Conservation (phyloP, 1,140 invertebrate species). For the Hyles vespertilio region DNA sequence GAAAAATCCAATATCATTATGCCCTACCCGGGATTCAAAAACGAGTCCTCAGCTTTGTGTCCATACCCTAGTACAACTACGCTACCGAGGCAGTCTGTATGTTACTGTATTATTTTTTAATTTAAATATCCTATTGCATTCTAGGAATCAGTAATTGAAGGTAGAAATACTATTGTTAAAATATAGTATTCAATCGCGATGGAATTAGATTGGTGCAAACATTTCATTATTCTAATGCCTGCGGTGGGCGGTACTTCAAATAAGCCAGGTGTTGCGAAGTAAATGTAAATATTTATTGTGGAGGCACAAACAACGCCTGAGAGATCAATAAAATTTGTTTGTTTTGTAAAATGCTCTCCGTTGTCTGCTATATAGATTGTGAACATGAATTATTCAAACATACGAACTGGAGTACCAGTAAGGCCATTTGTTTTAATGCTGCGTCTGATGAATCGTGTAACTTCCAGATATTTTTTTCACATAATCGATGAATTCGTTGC, state of each 20-base stretch:
- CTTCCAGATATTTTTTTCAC: constrained; percentile 28
- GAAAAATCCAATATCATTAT: too few relatives aligned
- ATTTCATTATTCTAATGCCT: constrained; percentile 66
- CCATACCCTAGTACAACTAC: too few relatives aligned
- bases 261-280: constrained; percentile 63
- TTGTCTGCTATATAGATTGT: constrained; percentile 72
- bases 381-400: constrained; percentile 71
- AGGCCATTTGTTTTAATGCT: constrained; percentile 67
- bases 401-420: constrained; percentile 52
- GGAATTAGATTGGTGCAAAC: constrained; percentile 34
- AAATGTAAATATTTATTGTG: constrained; percentile 74
- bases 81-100: too few relatives aligned
- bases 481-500: constrained; percentile 3
- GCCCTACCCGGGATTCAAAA: too few relatives aligned
- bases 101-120: too few relatives aligned
- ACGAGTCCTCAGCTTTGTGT: too few relatives aligned
- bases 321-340: constrained; percentile 76
- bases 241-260: constrained; percentile 41
- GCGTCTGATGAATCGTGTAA: constrained; percentile 45
- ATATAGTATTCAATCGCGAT: constrained; percentile 50
- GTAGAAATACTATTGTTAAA: constrained; percentile 19
- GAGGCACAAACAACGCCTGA: constrained; percentile 65
- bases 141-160: too few relatives aligned
- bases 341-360: constrained; percentile 69
- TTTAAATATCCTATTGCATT: too few relatives aligned